Evolutionary conservation across 2,113 vertebrate genomes (phyloP).

Genomic region (Etheostoma spectabile): DNA sequence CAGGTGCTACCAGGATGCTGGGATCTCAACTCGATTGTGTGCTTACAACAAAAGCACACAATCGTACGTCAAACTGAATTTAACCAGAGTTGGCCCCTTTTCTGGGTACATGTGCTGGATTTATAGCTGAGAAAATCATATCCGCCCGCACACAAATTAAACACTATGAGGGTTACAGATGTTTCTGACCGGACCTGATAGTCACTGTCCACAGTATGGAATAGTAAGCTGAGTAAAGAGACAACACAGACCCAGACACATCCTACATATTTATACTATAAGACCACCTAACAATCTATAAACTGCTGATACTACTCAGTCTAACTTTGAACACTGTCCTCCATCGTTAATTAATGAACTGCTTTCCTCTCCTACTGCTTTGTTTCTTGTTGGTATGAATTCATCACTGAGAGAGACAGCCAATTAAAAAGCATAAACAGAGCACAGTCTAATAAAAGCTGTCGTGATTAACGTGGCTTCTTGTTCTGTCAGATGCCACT

Average conservation of each 20-base stretch:
- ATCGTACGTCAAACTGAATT: neutral
- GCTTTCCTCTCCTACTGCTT: constrained; percentile 11
- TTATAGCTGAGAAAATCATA: constrained; percentile 24
- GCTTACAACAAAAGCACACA: neutral
- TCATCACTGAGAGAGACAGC: constrained; percentile 34
- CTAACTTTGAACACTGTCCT: constrained; percentile 8
- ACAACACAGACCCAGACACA: neutral
- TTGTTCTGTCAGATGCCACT: constrained; percentile 33
- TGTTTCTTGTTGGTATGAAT: constrained; percentile 38
- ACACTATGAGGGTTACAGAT: constrained; percentile 7
- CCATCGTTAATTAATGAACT: constrained; percentile 31
- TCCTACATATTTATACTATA: neutral
- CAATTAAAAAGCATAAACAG: constrained; percentile 56
- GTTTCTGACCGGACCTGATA: neutral
- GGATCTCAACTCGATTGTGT: neutral
- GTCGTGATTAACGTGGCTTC: constrained; percentile 22
- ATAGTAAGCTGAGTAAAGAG: constrained; percentile 12
- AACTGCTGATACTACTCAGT: neutral
- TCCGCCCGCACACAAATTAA: neutral
- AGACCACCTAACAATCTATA: constrained; percentile 3
- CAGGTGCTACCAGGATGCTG: neutral
- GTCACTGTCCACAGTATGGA: constrained; percentile 5
- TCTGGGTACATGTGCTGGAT: constrained; percentile 12
- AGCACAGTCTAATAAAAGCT: constrained; percentile 33
- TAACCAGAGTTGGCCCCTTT: constrained; percentile 5